phyloP scores from a whole-genome alignment of 1,140 invertebrate species.

The Drosophila sproati region DNA sequence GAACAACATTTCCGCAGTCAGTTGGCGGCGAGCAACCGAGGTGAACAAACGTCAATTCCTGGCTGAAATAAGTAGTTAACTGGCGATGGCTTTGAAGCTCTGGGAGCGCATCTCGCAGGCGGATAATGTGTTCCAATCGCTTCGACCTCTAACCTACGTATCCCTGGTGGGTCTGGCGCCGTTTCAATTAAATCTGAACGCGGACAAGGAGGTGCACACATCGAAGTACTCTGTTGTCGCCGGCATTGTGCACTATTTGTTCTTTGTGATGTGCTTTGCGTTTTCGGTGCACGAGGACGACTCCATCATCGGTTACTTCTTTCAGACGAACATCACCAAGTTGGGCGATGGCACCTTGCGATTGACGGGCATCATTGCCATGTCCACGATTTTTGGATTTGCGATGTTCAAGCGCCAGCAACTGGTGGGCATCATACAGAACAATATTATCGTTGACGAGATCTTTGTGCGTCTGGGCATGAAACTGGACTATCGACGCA shows the following conservation, averaged over 20 bases:
- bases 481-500: slow-evolving; percentile 73
- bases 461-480: slow-evolving; percentile 75
- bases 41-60: slow-evolving; percentile 42
- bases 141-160: slow-evolving; percentile 72
- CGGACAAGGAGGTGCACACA: slow-evolving; percentile 73
- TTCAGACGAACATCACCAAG: slow-evolving; percentile 79
- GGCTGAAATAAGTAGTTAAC: not conserved
- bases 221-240: slow-evolving; percentile 69
- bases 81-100: slow-evolving; percentile 63
- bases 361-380: slow-evolving; percentile 78
- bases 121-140: slow-evolving; percentile 79
- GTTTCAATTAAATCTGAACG: slow-evolving; percentile 68
- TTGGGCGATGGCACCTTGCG: slow-evolving; percentile 71
- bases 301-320: slow-evolving; percentile 82
- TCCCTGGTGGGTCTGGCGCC: slow-evolving; percentile 77
- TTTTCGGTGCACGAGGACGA: slow-evolving; percentile 66
- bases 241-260: slow-evolving; percentile 75
- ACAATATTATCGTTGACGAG: slow-evolving; percentile 75
- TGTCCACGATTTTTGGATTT: slow-evolving; percentile 78
- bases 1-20: slow-evolving; percentile 48
- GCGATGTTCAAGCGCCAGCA: slow-evolving; percentile 71
- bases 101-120: slow-evolving; percentile 75
- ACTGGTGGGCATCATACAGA: slow-evolving; percentile 73
- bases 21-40: slow-evolving; percentile 48
- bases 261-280: slow-evolving; percentile 74